Base-by-base conservation (phyloP, 2,797 vertebrate genomes). In the Staurois parvus region DNA sequence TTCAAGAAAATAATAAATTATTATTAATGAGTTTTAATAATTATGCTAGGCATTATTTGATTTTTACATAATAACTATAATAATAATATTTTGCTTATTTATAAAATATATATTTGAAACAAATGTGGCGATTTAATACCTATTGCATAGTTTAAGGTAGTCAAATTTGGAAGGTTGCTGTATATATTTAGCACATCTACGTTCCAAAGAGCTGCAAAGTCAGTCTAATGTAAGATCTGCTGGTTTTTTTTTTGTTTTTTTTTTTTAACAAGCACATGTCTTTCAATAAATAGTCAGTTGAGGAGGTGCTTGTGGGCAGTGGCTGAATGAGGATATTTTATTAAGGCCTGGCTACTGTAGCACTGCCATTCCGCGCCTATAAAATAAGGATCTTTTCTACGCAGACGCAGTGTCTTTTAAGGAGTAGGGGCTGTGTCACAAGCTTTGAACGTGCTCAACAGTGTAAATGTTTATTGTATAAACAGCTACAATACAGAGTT, bases 281-380 rank as follows among this genome's bases (percentile, higher is more conserved):
- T 48, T 30, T 24, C 67, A 29, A 72, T 76, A 74, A 66, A 62
- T 74, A 64, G 40, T 42, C 17, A 34, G 6, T 12, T 34, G 62
- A 42, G 64, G 26, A 62, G 37, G 56, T 76, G 34, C 48, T 66
- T 84, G 81, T 76, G 81, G 72, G 81, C 81, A 68, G 81, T 19
- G 29, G 81, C 48, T 64, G 76, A 75, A 56, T 52, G 59, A 24
- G 42, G 19, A 76, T 32, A 32, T 67, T 42, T 75, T 76, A 75
- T 67, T 29, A 68, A 67, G 59, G 72, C 81, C 81, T 75, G 72
- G 81, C 69, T 82, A 66, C 80, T 64, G 79, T 34, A 42, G 45
- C 79, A 24, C 62, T 40, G 67, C 42, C 30, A 52, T n/a, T 40
- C 79, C 70, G 32, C 42, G 76, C 28, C 62, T 45, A 40, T 68